These are phyloP conservation scores for Neoaliturus tenellus DNA, from an alignment of 2,888 invertebrate species.

Conservation along the genomic window DNA sequence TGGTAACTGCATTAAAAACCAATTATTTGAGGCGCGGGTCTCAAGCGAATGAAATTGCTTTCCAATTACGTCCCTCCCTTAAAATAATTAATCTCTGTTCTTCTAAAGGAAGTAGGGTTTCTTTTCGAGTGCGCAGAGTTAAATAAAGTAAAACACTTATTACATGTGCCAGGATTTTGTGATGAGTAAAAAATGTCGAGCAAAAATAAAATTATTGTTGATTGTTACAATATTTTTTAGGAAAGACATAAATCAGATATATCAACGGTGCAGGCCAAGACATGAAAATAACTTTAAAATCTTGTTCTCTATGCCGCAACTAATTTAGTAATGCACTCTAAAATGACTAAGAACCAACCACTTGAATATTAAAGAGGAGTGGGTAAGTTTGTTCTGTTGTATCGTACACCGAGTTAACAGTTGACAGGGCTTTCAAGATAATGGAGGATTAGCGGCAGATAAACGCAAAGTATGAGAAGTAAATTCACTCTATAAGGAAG, in stretches of 20 bases:
- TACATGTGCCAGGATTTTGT: too few species aligned
- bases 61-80: not conserved
- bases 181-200: too few species aligned
- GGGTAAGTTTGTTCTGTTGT: not conserved
- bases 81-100: constrained; percentile 7
- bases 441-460: constrained; percentile 18
- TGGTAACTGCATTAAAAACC: constrained; percentile 4
- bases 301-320: too few species aligned
- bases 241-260: too few species aligned
- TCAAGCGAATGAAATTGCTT: not conserved
- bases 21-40: constrained; percentile 24
- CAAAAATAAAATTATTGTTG: too few species aligned
- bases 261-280: too few species aligned
- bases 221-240: too few species aligned
- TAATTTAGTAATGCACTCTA: too few species aligned
- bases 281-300: too few species aligned
- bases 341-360: not conserved
- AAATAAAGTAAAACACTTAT: too few species aligned
- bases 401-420: constrained; percentile 7
- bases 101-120: not conserved
- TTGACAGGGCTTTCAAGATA: constrained; percentile 29
- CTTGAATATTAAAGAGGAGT: not conserved
- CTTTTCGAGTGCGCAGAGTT: too few species aligned
- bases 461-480: constrained; percentile 10
- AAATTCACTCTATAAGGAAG: not conserved